phyloP scores from a whole-genome alignment of 1,140 invertebrate genomes.

The Cheumatopsyche charites region DNA sequence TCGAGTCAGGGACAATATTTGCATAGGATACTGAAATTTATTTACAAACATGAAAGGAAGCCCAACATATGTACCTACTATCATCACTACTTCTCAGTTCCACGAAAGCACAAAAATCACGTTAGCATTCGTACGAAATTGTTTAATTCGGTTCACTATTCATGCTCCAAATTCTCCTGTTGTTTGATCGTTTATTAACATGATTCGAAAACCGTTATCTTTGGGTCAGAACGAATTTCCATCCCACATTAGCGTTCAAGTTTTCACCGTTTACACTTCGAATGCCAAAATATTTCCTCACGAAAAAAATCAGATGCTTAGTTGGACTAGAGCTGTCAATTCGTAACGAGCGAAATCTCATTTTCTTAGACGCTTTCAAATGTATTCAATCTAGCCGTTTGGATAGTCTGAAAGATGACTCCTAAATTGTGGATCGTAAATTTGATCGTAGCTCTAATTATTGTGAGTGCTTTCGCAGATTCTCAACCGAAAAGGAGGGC shows the following conservation, averaged over 20 bases:
- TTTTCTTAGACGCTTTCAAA: not conserved
- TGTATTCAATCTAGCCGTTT: too few relatives aligned
- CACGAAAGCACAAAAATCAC: too few relatives aligned
- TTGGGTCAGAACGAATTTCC: not conserved
- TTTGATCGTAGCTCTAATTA: not conserved
- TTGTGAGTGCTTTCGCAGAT: not conserved
- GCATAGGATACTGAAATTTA: constrained; percentile 15
- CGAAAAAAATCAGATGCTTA: not conserved
- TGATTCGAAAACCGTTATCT: not conserved
- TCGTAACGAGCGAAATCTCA: not conserved
- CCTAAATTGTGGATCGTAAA: not conserved
- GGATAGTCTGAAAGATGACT: not conserved
- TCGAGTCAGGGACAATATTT: not conserved
- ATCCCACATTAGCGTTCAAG: not conserved
- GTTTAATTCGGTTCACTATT: too few relatives aligned
- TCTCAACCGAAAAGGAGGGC: constrained; percentile 35
- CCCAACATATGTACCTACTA: too few relatives aligned
- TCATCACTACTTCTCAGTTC: too few relatives aligned
- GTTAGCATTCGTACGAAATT: too few relatives aligned
- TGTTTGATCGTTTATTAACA: constrained; percentile 7
- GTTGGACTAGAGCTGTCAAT: not conserved
- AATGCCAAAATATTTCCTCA: not conserved
- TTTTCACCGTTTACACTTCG: constrained; percentile 3
- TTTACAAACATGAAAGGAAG: not conserved
- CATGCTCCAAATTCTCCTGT: not conserved